phyloP scores from a whole-genome alignment of 2,888 invertebrate species.

The Dasysyrphus tricinctus region DNA sequence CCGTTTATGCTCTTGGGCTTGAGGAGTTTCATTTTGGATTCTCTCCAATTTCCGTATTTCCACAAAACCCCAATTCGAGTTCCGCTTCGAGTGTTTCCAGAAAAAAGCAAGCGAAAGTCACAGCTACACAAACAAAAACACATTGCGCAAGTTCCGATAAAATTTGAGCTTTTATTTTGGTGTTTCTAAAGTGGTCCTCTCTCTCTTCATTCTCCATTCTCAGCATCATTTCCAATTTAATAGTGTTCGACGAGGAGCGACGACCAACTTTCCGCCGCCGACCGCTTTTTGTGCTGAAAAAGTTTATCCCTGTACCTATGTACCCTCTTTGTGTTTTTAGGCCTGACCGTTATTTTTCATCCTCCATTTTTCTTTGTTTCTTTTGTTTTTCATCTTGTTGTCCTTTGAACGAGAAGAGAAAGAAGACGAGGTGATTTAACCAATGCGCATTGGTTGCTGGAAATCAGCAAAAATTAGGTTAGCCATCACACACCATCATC shows the following conservation, averaged over 20 bases:
- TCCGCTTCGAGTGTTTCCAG: conserved; percentile 3
- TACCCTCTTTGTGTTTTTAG: conserved; percentile 9
- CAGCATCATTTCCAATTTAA: conserved; percentile 41
- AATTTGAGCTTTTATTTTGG: conserved; percentile 47
- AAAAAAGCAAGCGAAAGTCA: background rate
- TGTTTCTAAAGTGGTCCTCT: conserved; percentile 8
- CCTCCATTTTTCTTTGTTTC: background rate
- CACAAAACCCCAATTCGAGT: background rate
- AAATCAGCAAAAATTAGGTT: conserved; percentile 55
- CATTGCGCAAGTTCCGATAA: conserved; percentile 66
- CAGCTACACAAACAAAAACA: background rate
- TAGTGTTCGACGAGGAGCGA: background rate
- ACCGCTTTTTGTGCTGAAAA: conserved; percentile 12
- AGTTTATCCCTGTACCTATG: background rate
- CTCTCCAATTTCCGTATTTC: conserved; percentile 1
- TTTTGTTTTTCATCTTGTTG: conserved; percentile 31
- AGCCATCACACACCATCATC: conserved; percentile 25
- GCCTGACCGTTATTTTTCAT: conserved; percentile 13
- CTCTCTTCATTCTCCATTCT: background rate
- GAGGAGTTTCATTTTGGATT: background rate
- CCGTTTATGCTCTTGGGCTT: conserved; percentile 45
- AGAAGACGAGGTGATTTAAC: conserved; percentile 39
- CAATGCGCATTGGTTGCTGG: conserved; percentile 64
- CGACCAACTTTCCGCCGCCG: background rate
- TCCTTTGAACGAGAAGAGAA: conserved; percentile 1